Evolutionary conservation across 2,888 invertebrate genomes (phyloP).

Genomic region (Scaptodrosophila latifasciaeformis): DNA sequence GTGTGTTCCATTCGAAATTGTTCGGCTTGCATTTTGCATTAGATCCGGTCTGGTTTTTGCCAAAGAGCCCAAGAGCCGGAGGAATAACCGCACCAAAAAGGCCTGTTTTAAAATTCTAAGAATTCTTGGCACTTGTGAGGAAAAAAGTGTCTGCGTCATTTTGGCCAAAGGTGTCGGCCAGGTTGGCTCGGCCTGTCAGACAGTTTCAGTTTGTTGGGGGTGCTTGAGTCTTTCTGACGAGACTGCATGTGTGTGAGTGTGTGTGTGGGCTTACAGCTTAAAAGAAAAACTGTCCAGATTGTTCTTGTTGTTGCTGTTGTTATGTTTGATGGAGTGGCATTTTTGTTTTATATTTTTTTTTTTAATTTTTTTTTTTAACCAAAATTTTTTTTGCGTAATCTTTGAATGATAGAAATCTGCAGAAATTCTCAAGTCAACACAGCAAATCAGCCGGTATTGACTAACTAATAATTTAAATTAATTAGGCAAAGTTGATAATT

Average conservation of each 20-base stretch:
- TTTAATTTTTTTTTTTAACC: conserved; percentile 37
- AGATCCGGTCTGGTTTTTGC: conserved; percentile 40
- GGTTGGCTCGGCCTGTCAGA: neutral
- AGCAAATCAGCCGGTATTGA: conserved; percentile 5
- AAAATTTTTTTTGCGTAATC: conserved; percentile 26
- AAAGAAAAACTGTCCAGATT: no score
- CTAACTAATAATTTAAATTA: conserved; percentile 52
- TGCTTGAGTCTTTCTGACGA: conserved; percentile 7
- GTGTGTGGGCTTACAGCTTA: no score
- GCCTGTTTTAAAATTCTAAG: no score
- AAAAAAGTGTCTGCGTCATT: conserved; percentile 31
- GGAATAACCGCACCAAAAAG: no score
- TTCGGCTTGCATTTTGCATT: conserved; percentile 24
- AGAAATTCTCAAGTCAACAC: conserved; percentile 3
- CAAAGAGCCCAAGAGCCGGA: conserved; percentile 33
- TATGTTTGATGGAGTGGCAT: conserved; percentile 52
- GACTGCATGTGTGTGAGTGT: neutral
- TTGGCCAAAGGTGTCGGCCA: neutral
- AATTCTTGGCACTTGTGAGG: no score
- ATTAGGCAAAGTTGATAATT: conserved; percentile 46
- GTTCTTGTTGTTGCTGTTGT: conserved; percentile 20
- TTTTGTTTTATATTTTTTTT: conserved; percentile 38
- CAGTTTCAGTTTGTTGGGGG: neutral
- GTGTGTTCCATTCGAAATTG: conserved; percentile 26
- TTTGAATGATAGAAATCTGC: neutral